Evolutionary conservation across 2,797 vertebrate genomes (phyloP).

Genomic region (Spinibarbus caldwelli): DNA sequence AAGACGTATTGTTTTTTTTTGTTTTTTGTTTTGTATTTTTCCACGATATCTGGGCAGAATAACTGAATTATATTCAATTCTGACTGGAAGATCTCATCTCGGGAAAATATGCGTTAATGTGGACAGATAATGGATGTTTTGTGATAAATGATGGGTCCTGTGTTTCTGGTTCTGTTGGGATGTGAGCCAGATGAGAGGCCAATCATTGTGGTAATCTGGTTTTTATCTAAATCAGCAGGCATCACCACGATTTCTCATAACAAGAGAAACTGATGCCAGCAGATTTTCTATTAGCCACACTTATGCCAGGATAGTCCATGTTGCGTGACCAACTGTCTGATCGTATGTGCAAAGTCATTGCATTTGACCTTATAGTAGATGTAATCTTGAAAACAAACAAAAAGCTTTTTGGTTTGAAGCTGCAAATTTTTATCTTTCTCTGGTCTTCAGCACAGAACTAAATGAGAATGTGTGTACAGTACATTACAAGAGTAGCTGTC

Average conservation of each 20-base stretch:
- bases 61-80: not conserved
- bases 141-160: not conserved
- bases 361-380: not conserved
- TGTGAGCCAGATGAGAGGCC: not conserved
- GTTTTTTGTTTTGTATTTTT: not conserved
- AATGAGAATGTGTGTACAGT: not conserved
- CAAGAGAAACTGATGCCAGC: conserved; percentile 1
- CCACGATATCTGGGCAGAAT: not conserved
- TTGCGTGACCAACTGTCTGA: too few relatives aligned
- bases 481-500: not conserved
- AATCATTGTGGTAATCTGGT: not conserved
- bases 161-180: conserved; percentile 20
- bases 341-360: not conserved
- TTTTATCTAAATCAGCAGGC: conserved; percentile 1
- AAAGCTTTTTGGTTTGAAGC: not conserved
- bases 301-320: not conserved
- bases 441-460: not conserved
- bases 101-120: not conserved
- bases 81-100: not conserved
- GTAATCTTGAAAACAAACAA: not conserved
- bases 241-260: not conserved
- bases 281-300: not conserved
- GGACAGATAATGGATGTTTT: conserved; percentile 14
- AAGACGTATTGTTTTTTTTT: too few relatives aligned
- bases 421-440: not conserved